These are phyloP conservation scores for Condylura cristata DNA, from an alignment of 2,113 vertebrate genomes.

Conservation along the genomic window DNA sequence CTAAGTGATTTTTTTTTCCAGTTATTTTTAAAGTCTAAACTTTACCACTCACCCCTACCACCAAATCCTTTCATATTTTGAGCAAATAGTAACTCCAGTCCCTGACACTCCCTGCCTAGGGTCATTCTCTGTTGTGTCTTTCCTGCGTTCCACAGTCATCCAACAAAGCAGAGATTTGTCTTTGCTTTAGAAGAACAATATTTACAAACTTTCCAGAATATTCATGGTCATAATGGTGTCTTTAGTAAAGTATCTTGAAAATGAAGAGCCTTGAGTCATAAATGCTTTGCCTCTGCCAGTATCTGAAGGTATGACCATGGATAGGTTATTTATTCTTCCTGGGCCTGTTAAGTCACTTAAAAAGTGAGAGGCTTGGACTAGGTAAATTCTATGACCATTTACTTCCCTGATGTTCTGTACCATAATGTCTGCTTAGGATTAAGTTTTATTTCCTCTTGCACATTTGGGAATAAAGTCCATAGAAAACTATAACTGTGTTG, in stretches of 20 bases:
- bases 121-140: not conserved
- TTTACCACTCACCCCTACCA: not conserved
- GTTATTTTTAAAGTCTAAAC: not conserved
- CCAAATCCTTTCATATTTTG: not conserved
- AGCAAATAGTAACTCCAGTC: not conserved
- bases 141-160: not conserved
- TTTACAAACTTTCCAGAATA: not conserved
- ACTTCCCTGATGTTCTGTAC: not conserved
- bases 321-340: not conserved
- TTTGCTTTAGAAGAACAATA: not conserved
- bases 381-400: not conserved
- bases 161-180: not conserved
- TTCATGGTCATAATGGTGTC: not conserved
- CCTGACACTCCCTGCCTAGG: not conserved
- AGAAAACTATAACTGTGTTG: not conserved
- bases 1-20: not conserved
- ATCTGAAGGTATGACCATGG: not conserved
- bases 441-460: constrained; percentile 28
- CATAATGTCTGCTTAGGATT: not conserved
- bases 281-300: not conserved
- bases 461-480: not conserved
- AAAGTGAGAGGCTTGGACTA: not conserved
- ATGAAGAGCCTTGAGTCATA: not conserved
- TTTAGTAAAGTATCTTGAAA: not conserved
- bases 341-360: not conserved